Evolutionary conservation across 2,797 vertebrate genomes (phyloP).

Genomic region (Nothura maculosa): DNA sequence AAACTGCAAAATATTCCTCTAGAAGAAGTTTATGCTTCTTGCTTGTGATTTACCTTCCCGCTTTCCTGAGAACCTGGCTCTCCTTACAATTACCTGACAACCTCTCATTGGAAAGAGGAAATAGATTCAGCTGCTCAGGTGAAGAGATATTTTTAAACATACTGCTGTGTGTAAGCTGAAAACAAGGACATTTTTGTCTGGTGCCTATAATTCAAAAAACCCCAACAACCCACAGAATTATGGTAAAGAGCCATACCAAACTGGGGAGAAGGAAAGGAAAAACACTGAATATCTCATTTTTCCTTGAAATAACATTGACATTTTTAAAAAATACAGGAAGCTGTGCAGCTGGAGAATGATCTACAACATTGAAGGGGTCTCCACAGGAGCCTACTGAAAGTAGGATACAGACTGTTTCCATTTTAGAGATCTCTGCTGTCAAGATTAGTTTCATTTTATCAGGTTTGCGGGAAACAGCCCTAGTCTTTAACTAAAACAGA

Average conservation of each 20-base stretch:
- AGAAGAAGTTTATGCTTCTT: conserved; percentile 40
- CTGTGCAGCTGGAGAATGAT: conserved; percentile 55
- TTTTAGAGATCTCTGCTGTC: conserved; percentile 15
- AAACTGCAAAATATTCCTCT: conserved; percentile 31
- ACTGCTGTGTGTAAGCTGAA: conserved; percentile 34
- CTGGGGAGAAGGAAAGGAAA: neutral
- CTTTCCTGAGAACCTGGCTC: conserved; percentile 38
- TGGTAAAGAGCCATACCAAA: conserved; percentile 34
- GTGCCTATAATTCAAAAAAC: conserved; percentile 51
- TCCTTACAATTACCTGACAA: conserved; percentile 51
- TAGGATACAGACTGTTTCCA: conserved; percentile 17
- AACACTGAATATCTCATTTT: conserved; percentile 59
- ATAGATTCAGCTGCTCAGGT: conserved; percentile 65
- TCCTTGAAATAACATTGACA: conserved; percentile 67
- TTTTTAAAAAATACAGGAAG: conserved; percentile 65
- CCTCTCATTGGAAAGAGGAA: conserved; percentile 52
- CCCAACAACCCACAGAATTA: neutral
- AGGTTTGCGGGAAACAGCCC: conserved; percentile 29
- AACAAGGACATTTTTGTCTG: conserved; percentile 66
- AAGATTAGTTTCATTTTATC: conserved; percentile 21
- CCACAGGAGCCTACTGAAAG: neutral
- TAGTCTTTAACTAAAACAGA: conserved; percentile 16
- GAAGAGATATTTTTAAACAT: conserved; percentile 70
- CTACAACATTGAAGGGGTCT: conserved; percentile 41
- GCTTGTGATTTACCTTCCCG: conserved; percentile 33